Percentiles rank a stretch among this genome's conserved stretches.
phyloP scores from a whole-genome alignment of 2,113 vertebrate genomes.

The Bubo blakistoni region DNA sequence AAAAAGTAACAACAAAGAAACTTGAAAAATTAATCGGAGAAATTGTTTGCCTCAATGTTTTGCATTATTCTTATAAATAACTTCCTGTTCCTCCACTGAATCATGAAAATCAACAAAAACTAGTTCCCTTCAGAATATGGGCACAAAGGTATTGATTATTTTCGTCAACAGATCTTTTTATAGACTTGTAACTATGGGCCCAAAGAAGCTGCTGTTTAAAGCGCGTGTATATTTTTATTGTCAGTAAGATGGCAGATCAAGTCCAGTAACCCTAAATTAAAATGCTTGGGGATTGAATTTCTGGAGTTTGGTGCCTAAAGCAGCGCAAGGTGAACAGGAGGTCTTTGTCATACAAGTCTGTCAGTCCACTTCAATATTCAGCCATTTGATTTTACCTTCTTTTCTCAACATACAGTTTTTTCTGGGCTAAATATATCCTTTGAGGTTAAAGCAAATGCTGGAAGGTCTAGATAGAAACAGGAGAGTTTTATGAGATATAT shows the following conservation, averaged over 20 bases:
- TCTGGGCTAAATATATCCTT: not conserved
- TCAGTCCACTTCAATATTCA: fast-evolving
- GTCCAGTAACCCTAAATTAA: not conserved
- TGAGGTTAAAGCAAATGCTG: not conserved
- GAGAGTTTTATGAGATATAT: not conserved
- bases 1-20: not conserved
- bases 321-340: not conserved
- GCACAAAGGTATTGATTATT: not conserved
- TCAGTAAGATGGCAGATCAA: not conserved
- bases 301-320: not conserved
- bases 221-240: fast-evolving
- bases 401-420: not conserved
- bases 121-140: not conserved
- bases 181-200: not conserved
- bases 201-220: not conserved
- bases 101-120: not conserved
- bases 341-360: not conserved
- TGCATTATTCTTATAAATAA: not conserved
- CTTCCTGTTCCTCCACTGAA: not conserved
- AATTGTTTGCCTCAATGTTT: not conserved
- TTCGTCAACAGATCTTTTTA: not conserved
- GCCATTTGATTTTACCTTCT: not conserved
- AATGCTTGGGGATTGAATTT: not conserved
- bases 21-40: not conserved
- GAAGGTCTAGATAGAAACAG: not conserved